Evolutionary conservation across 2,888 invertebrate genomes (phyloP).

Genomic region (Brachyopa scutellaris): DNA sequence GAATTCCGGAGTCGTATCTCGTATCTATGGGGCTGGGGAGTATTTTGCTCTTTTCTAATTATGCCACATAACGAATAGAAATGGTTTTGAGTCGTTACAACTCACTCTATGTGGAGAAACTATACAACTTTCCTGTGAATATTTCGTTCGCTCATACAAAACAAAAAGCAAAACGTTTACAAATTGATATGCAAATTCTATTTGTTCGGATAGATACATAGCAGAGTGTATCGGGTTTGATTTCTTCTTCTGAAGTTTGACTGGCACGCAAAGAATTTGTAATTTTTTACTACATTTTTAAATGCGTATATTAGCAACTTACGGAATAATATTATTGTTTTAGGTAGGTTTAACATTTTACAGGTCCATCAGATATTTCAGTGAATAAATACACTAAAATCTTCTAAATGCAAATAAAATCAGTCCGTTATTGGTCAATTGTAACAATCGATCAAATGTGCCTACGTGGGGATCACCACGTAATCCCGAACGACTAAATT

Average conservation of each 20-base stretch:
- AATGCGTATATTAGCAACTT: no score
- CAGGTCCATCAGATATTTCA: no score
- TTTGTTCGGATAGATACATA: slow-evolving; percentile 9
- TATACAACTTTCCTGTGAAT: slow-evolving; percentile 12
- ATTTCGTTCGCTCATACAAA: not conserved
- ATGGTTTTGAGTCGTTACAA: slow-evolving; percentile 1
- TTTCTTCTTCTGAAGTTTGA: slow-evolving; percentile 21
- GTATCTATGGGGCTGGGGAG: slow-evolving; percentile 1
- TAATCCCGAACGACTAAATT: no score
- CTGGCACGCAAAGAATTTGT: not conserved
- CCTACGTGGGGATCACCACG: no score
- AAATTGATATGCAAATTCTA: slow-evolving; percentile 53
- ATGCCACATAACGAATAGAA: slow-evolving; percentile 20
- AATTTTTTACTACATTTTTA: no score
- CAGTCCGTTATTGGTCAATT: no score
- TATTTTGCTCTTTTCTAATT: slow-evolving; percentile 18
- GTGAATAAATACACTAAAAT: no score
- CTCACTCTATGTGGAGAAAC: slow-evolving; percentile 35
- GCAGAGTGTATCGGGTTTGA: slow-evolving; percentile 36
- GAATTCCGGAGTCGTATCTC: slow-evolving; percentile 34
- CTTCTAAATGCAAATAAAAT: no score
- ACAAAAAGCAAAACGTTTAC: slow-evolving; percentile 15
- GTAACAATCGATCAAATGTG: no score
- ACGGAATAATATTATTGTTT: no score
- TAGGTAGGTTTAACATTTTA: no score